Percentiles rank a stretch among this genome's conserved stretches.
Evolutionary conservation across 2,888 invertebrate genomes (phyloP).

Genomic region (Poecilus cupreus): DNA sequence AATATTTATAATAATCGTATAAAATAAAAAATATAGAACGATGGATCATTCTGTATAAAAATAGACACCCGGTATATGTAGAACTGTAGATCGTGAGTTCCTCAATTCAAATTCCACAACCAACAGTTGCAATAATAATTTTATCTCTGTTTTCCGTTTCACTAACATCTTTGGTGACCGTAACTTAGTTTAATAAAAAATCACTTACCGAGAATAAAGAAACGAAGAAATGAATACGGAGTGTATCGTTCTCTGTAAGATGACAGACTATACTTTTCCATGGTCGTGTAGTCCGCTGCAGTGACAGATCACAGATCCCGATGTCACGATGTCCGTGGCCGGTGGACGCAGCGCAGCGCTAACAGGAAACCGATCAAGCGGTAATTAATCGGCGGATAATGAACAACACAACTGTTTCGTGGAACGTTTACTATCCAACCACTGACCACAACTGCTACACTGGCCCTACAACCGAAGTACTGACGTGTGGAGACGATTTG

Average conservation of each 20-base stretch:
- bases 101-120: too few species aligned
- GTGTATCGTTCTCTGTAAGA: background rate
- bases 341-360: background rate
- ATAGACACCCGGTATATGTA: too few species aligned
- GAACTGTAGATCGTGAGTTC: too few species aligned
- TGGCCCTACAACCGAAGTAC: background rate
- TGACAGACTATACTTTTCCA: background rate
- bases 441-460: background rate
- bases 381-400: constrained; percentile 37
- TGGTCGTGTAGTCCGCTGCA: background rate
- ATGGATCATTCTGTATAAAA: too few species aligned
- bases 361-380: constrained; percentile 32
- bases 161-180: too few species aligned
- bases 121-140: too few species aligned
- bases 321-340: background rate
- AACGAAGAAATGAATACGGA: too few species aligned
- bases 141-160: too few species aligned
- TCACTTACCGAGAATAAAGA: too few species aligned
- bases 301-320: background rate
- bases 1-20: too few species aligned
- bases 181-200: too few species aligned
- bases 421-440: background rate
- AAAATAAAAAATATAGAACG: too few species aligned
- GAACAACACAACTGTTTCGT: constrained; percentile 15
- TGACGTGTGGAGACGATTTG: background rate